phyloP scores from a whole-genome alignment of 2,888 invertebrate species.

The Carterocephalus palaemon region DNA sequence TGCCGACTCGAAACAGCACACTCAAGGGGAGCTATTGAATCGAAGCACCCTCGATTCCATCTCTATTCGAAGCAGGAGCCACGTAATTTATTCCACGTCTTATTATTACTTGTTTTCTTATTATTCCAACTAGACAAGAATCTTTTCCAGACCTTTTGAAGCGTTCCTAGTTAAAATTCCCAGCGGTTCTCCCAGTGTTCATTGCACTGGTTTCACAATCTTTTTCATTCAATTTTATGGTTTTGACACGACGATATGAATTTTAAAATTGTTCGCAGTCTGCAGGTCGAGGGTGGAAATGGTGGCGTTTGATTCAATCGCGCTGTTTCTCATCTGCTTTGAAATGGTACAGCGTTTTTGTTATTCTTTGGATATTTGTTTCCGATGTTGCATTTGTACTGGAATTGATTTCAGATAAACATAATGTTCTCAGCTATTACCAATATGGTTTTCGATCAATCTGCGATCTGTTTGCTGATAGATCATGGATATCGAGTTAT shows the following conservation, averaged over 20 bases:
- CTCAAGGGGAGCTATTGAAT: conserved; percentile 12
- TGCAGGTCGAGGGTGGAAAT: conserved; percentile 11
- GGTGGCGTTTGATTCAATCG: conserved; percentile 19
- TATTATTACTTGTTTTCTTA: conserved; percentile 25
- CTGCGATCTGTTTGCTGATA: no score
- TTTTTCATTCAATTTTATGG: conserved; percentile 38
- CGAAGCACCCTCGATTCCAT: conserved; percentile 8
- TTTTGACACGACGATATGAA: conserved; percentile 34
- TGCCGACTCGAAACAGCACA: conserved; percentile 5
- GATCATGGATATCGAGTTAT: no score
- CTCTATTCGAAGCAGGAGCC: conserved; percentile 13
- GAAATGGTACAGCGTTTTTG: neutral
- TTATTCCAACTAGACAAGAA: conserved; percentile 28
- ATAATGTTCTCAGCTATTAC: no score
- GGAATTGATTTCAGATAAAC: no score
- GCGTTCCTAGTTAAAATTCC: conserved; percentile 34
- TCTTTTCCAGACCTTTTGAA: conserved; percentile 21
- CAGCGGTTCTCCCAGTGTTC: conserved; percentile 29
- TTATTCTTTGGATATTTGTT: no score
- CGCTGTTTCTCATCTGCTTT: conserved; percentile 5
- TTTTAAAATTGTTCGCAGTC: conserved; percentile 26
- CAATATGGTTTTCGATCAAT: no score
- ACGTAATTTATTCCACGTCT: conserved; percentile 22
- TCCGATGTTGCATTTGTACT: no score
- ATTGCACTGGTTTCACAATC: conserved; percentile 38